Conservation (phyloP, 2,113 vertebrate genomes). For the Suncus etruscus region DNA sequence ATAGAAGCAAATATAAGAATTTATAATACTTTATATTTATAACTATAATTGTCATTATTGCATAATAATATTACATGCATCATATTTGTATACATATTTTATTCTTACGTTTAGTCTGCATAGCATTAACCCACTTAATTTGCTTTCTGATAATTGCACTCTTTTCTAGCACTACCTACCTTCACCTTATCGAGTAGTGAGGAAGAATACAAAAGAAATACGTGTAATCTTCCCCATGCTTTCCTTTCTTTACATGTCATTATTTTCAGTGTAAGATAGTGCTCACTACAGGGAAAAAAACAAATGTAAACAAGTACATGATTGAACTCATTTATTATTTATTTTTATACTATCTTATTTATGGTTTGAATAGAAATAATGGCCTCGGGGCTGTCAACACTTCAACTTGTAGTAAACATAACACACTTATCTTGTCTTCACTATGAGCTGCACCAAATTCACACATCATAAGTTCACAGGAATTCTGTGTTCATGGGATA, state of each 20-base stretch:
- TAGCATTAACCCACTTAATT: neutral
- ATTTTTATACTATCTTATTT: neutral
- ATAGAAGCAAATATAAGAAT: neutral
- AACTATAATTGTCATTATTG: conserved; percentile 6
- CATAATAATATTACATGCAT: neutral
- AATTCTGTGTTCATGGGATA: neutral
- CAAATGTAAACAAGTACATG: no score
- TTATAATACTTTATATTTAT: neutral
- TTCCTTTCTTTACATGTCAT: neutral
- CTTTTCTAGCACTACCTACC: neutral
- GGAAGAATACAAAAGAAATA: neutral
- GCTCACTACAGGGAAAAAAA: neutral
- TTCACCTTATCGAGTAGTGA: neutral
- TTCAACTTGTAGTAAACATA: neutral
- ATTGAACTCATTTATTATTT: no score
- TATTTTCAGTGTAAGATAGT: neutral
- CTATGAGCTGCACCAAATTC: neutral
- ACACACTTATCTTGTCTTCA: neutral
- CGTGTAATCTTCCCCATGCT: neutral
- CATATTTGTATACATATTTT: neutral
- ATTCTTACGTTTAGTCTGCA: neutral
- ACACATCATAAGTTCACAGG: neutral
- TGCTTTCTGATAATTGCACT: neutral
- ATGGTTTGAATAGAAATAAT: neutral
- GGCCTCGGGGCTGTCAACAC: neutral